These are phyloP conservation scores for Metalampra italica DNA, from an alignment of 2,888 invertebrate species.

Conservation along the genomic window DNA sequence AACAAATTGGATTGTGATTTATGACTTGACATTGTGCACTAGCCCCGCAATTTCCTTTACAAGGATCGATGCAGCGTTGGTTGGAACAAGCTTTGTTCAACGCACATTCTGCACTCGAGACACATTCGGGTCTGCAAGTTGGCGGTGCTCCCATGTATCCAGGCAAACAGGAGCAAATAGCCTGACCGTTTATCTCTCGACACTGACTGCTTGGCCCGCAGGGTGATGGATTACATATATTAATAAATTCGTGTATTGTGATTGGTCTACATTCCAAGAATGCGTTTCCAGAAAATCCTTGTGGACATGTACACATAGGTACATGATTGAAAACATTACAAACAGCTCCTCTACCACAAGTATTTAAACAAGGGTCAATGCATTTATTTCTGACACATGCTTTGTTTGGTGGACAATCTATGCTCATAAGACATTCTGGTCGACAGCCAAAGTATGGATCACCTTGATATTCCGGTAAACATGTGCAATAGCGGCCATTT, in stretches of 20 bases:
- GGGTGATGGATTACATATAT: constrained; percentile 84
- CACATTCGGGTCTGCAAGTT: constrained; percentile 84
- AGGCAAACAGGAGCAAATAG: constrained; percentile 83
- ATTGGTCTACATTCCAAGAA: constrained; percentile 80
- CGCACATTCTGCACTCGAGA: constrained; percentile 82
- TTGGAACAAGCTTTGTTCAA: constrained; percentile 83
- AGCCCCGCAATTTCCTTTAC: constrained; percentile 84
- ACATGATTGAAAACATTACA: constrained; percentile 84
- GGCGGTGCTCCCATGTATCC: constrained; percentile 86
- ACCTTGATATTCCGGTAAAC: constrained; percentile 85
- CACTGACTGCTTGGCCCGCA: constrained; percentile 87
- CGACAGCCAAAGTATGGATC: constrained; percentile 88
- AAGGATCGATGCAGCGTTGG: constrained; percentile 85
- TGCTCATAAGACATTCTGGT: constrained; percentile 88
- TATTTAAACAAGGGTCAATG: constrained; percentile 85
- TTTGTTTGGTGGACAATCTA: constrained; percentile 83
- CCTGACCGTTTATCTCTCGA: constrained; percentile 81
- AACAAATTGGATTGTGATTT: constrained; percentile 86
- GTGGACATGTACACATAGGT: constrained; percentile 79
- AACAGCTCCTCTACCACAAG: constrained; percentile 85
- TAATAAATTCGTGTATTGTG: constrained; percentile 48
- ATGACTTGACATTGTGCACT: constrained; percentile 85
- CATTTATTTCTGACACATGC: constrained; percentile 87
- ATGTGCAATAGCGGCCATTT: constrained; percentile 85
- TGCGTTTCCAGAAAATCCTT: constrained; percentile 83